Base-by-base conservation (phyloP, 1,140 invertebrate genomes). In the Cydia pomonella region DNA sequence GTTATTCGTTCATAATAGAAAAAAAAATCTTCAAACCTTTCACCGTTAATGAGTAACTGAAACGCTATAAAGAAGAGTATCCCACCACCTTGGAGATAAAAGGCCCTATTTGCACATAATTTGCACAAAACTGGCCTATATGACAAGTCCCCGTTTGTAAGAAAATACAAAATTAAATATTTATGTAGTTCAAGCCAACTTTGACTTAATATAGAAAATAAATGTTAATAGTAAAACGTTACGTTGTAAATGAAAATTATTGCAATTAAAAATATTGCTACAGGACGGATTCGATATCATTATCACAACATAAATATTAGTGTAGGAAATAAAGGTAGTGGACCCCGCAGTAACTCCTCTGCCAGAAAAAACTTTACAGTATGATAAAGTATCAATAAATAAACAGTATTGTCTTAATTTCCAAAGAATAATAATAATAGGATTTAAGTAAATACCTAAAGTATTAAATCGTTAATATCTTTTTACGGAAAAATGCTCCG, bases 231-330 rank as follows among this genome's bases (percentile, higher is more conserved):
- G 18, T 74, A 33, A 63, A 25, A 59, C 29, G 21, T 33, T 59
- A 53, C 16, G 13, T 29, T 38, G 53, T 50, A 74, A 74, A 50
- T 50, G 53, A 59, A 41, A 41, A 69, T 33, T 10, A 69, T 38
- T 21, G 64, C 64, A 69, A 69, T 7, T 73, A 27, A 23, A 47
- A 50, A 59, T 21, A 74, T 63, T 59, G 72, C 72, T 27, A 27
- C 23, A 72, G 85, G 87, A 91, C 84, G 85, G 86, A 83, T 81
- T 80, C 47, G 80, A 82, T 84, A 77, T 50, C 81, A 85, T 84
- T 90, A 91, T 91, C 88, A 92, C 89, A 92, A 85, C 72, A 77
- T 79, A 76, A 71, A 72, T 75, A n/a, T n/a, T n/a, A n/a, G n/a
- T n/a, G n/a, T n/a, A n/a, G n/a, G n/a, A n/a, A n/a, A n/a, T n/a